These are phyloP conservation scores for Ephestia elutella DNA, from an alignment of 1,140 invertebrate species.

Conservation along the genomic window DNA sequence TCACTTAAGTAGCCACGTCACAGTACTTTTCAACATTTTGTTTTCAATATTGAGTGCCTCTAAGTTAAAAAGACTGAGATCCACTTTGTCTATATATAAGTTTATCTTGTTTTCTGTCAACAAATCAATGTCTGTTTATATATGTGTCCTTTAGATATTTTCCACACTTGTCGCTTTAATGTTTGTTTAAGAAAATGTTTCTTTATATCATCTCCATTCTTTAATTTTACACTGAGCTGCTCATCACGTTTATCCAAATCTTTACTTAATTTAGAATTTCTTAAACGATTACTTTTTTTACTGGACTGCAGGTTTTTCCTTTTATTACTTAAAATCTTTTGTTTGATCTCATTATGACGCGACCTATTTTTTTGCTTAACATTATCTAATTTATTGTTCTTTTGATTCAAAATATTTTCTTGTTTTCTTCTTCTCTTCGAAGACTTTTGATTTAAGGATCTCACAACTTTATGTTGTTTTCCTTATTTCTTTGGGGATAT, in stretches of 20 bases:
- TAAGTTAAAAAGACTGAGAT: constrained; percentile 18
- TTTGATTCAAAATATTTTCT: too few relatives aligned
- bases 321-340: too few relatives aligned
- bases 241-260: not conserved
- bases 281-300: too few relatives aligned
- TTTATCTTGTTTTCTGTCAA: constrained; percentile 15
- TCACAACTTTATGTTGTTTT: too few relatives aligned
- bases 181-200: not conserved
- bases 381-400: too few relatives aligned
- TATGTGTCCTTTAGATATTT: not conserved
- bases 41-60: constrained; percentile 19
- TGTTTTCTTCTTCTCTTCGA: too few relatives aligned
- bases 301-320: too few relatives aligned
- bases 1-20: constrained; percentile 19
- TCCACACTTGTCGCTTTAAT: not conserved
- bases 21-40: constrained; percentile 13
- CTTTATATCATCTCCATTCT: not conserved
- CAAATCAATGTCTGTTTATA: constrained; percentile 4
- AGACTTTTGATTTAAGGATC: too few relatives aligned
- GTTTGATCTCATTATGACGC: too few relatives aligned
- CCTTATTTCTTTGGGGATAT: too few relatives aligned
- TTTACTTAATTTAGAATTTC: not conserved
- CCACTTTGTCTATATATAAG: constrained; percentile 17
- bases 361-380: too few relatives aligned
- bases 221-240: not conserved